Base-by-base conservation (phyloP, 23 tunicate species). In the Trididemnum clinides region DNA sequence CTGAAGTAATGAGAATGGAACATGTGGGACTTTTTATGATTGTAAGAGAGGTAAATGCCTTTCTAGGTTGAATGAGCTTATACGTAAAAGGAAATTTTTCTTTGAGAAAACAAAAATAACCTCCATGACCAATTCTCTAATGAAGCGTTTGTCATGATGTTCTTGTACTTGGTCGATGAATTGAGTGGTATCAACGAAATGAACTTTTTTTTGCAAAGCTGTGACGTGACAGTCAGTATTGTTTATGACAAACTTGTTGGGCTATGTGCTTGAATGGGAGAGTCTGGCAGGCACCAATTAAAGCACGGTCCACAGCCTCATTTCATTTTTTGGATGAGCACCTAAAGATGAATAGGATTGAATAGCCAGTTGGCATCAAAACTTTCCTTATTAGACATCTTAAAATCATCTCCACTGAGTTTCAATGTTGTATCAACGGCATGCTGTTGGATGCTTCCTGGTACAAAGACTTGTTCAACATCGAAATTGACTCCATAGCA, bases 41-140 rank as follows among this genome's bases (percentile, higher is more conserved):
- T n/a, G n/a, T n/a, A n/a, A n/a, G 39, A 4, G 77, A 30, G 77
- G 77, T 12, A 71, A 71, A 71, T 30, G 38, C 77, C 19, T 71
- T 30, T 71, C 77, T 71, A 6, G 77, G 77, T 38, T 71, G 77
- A 26, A 71, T 71, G 82, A 76, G 23, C 82, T 76, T 69, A 39
- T 20, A 76, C 5, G 10, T 19, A 69, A 76, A 26, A 23, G 30
- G 69, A 38, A 38, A 39, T 25, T 37, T 76, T 76, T 76, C 69
- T 76, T 23, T 23, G 27, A 25, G 82, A 76, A 76, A 76, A 76
- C 34, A 32, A 44, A 76, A 62, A 62, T 23, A 62, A 62, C n/a
- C 27, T 62, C 27, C 27, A 22, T 62, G 70, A 10, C 5, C 23
- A 62, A 20, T 62, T 62, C n/a, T 18, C 6, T 23, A 62, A 20